phyloP scores from a whole-genome alignment of 2,888 invertebrate species.

The Megastigmus dorsalis region DNA sequence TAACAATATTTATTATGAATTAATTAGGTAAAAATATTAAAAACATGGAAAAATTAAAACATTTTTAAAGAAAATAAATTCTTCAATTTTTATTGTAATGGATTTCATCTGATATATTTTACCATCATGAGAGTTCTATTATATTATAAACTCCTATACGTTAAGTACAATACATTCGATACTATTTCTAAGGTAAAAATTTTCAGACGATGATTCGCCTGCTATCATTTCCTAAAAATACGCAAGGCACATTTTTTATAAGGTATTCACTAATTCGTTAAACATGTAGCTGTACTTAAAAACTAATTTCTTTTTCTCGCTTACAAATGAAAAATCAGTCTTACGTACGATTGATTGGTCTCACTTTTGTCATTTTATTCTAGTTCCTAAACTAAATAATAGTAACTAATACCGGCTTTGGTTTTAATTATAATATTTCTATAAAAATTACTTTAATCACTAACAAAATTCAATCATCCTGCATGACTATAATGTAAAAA shows the following conservation, averaged over 20 bases:
- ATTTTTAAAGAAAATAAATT: neutral
- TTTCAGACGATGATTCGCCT: too few relatives aligned
- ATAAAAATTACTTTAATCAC: too few relatives aligned
- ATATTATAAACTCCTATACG: neutral
- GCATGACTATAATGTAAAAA: too few relatives aligned
- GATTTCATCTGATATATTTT: neutral
- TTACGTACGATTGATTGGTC: neutral
- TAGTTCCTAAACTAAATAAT: constrained; percentile 19
- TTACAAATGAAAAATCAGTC: constrained; percentile 26
- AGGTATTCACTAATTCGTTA: too few relatives aligned
- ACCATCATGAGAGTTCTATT: neutral
- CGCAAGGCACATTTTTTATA: too few relatives aligned
- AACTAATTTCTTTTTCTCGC: neutral
- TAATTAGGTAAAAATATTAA: neutral
- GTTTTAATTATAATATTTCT: too few relatives aligned
- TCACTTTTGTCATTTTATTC: neutral
- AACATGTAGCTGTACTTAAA: neutral
- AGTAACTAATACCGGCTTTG: constrained; percentile 49
- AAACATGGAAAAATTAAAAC: neutral
- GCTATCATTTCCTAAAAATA: neutral
- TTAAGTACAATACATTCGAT: neutral
- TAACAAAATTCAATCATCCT: too few relatives aligned
- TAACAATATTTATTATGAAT: too few relatives aligned
- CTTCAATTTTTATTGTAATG: neutral
- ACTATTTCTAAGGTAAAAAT: neutral